Conservation (phyloP, 2,888 invertebrate genomes). For the Drosophila setosimentum region DNA sequence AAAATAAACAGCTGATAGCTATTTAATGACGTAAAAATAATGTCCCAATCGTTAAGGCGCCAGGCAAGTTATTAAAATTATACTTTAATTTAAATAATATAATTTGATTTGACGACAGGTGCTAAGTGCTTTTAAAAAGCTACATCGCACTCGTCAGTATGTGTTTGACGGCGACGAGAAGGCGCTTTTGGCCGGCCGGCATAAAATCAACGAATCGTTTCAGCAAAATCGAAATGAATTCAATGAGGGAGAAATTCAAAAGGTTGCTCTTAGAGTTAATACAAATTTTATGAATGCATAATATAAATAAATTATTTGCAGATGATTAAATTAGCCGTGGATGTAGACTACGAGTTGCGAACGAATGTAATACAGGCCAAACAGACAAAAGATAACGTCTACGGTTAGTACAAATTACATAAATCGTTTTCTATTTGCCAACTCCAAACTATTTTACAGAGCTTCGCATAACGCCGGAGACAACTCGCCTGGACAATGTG, state of each 20-base stretch:
- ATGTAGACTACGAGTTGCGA: constrained; percentile 89
- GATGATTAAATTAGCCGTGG: constrained; percentile 89
- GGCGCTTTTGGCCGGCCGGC: constrained; percentile 88
- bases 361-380: constrained; percentile 91
- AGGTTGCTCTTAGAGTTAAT: constrained; percentile 85
- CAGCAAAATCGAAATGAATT: constrained; percentile 88
- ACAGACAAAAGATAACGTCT: constrained; percentile 89
- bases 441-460: constrained; percentile 54
- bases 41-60: constrained; percentile 72
- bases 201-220: constrained; percentile 92
- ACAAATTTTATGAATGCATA: no score
- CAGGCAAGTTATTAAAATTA: constrained; percentile 58
- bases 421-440: constrained; percentile 15
- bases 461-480: constrained; percentile 80
- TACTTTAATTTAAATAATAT: constrained; percentile 11
- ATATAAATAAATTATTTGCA: constrained; percentile 78
- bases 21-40: constrained; percentile 47
- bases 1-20: constrained; percentile 16
- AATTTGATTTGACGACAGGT: constrained; percentile 85
- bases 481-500: constrained; percentile 87
- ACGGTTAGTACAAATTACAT: constrained; percentile 85
- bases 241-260: constrained; percentile 87
- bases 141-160: constrained; percentile 89
- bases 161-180: constrained; percentile 89
- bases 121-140: constrained; percentile 89